These are phyloP conservation scores for Ectobius pallidus DNA, from an alignment of 2,888 invertebrate genomes.

Conservation along the genomic window DNA sequence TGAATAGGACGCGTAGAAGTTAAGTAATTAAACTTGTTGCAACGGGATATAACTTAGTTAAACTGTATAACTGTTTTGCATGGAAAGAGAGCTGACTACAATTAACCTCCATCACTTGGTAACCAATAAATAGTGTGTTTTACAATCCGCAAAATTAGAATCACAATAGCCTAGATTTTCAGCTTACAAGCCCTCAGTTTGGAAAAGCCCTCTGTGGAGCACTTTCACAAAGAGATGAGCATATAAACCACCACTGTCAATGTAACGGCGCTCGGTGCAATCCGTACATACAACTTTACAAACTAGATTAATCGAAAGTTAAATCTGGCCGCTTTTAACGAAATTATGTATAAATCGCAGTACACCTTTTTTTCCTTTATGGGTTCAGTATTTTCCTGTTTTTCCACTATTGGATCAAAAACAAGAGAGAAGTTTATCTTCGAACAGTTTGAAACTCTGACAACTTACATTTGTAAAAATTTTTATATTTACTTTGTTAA, in stretches of 20 bases:
- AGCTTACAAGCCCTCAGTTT: not conserved
- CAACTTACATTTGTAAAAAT: no score
- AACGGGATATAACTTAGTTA: no score
- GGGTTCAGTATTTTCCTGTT: no score
- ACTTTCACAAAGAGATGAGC: not conserved
- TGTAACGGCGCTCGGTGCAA: not conserved
- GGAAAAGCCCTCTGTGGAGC: not conserved
- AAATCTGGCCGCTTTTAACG: not conserved
- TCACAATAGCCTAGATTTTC: not conserved
- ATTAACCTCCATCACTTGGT: constrained; percentile 4
- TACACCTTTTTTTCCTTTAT: no score
- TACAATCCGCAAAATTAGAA: constrained; percentile 23
- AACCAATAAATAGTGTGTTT: constrained; percentile 26
- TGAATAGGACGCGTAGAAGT: no score
- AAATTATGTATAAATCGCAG: not conserved
- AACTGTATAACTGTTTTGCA: not conserved
- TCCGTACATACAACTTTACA: not conserved
- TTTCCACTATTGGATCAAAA: no score
- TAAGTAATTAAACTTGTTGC: no score
- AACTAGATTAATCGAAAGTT: not conserved
- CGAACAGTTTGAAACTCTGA: no score
- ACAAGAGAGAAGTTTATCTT: no score
- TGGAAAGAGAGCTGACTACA: not conserved
- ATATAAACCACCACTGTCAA: constrained; percentile 8
- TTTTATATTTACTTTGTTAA: no score